Evolutionary conservation across 2,797 vertebrate genomes (phyloP).

Genomic region (Falco biarmicus): DNA sequence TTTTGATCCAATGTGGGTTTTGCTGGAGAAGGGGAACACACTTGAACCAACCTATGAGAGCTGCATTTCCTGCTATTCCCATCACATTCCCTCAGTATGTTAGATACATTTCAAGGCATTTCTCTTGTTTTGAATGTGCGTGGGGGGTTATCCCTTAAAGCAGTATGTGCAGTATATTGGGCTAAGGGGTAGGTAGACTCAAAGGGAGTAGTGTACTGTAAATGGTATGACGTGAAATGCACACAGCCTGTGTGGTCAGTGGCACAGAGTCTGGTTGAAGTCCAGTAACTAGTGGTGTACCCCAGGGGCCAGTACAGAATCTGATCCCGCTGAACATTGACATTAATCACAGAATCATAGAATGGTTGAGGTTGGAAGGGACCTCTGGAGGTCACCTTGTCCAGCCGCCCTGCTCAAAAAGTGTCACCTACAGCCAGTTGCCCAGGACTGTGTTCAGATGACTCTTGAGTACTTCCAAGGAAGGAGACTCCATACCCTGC

Average conservation of each 20-base stretch:
- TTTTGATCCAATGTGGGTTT: too few relatives aligned
- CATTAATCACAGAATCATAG: background rate
- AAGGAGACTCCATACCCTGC: background rate
- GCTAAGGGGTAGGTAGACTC: background rate
- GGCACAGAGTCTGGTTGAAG: background rate
- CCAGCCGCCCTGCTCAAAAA: background rate
- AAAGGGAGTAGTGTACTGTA: fast-evolving
- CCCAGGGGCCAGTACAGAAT: too few relatives aligned
- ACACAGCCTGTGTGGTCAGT: fast-evolving
- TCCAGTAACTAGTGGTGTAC: background rate
- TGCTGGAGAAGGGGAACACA: background rate
- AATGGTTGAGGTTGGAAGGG: background rate
- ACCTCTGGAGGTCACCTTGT: background rate
- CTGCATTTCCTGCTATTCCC: background rate
- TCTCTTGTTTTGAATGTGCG: background rate
- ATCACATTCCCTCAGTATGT: background rate
- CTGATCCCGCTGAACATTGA: background rate
- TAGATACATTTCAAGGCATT: background rate
- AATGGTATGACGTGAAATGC: fast-evolving
- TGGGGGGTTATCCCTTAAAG: background rate
- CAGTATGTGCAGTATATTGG: background rate
- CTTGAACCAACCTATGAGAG: background rate
- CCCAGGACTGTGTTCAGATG: fast-evolving
- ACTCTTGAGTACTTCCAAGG: background rate
- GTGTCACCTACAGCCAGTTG: too few relatives aligned